phyloP scores from a whole-genome alignment of 2,113 vertebrate genomes.

The Felis chaus region DNA sequence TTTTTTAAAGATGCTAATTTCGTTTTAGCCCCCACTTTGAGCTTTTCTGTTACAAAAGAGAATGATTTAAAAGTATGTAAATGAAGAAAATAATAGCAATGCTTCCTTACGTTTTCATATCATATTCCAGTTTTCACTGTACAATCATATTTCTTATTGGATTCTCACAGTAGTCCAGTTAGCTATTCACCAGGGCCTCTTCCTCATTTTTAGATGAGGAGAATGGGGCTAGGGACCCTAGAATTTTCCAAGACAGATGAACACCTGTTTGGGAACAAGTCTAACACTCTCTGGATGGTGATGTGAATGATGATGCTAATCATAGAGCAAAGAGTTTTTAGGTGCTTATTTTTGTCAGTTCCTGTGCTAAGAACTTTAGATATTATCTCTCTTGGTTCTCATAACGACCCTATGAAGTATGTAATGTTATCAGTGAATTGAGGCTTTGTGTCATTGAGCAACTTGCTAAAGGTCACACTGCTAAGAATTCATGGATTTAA shows the following conservation, averaged over 20 bases:
- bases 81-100: background rate
- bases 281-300: background rate
- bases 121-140: background rate
- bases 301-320: background rate
- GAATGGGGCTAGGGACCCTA: background rate
- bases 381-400: background rate
- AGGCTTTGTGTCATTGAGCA: background rate
- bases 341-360: background rate
- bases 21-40: background rate
- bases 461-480: conserved; percentile 36
- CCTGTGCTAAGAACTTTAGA: background rate
- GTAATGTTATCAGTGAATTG: background rate
- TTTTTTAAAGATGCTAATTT: conserved; percentile 24
- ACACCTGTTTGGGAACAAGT: background rate
- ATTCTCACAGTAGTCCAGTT: background rate
- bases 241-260: conserved; percentile 20
- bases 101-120: background rate
- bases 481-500: background rate
- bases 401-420: background rate
- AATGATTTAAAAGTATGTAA: background rate
- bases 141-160: background rate
- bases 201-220: background rate
- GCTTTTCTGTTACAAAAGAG: background rate
- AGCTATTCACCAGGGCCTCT: background rate
- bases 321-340: background rate